These are phyloP conservation scores for Coleophora deauratella DNA, from an alignment of 2,888 invertebrate genomes.

Conservation along the genomic window DNA sequence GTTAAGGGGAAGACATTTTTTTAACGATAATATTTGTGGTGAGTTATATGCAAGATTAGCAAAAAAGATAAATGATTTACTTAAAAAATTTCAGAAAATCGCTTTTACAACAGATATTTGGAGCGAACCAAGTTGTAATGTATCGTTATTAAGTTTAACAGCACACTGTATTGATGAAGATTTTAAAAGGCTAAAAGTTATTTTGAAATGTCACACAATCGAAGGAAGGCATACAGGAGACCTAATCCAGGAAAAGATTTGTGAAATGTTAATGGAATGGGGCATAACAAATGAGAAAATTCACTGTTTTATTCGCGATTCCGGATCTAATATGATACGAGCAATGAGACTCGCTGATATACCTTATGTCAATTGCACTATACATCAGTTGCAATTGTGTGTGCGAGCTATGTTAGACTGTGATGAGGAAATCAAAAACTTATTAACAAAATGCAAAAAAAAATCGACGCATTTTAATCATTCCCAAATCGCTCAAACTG, in stretches of 20 bases:
- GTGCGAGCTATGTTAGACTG: conserved; percentile 1
- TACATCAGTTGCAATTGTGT: conserved; percentile 13
- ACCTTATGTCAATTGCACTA: conserved; percentile 8
- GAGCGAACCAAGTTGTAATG: conserved; percentile 13
- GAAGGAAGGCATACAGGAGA: conserved; percentile 11
- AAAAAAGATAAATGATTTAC: conserved; percentile 14
- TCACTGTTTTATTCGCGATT: conserved; percentile 7
- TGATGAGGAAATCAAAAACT: background rate
- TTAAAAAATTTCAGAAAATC: conserved; percentile 18
- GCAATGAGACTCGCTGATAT: conserved; percentile 5
- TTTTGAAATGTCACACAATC: conserved; percentile 6
- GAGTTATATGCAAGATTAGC: conserved; percentile 16
- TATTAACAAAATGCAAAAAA: conserved; percentile 6
- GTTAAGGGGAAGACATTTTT: conserved; percentile 18
- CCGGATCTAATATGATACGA: conserved; percentile 11
- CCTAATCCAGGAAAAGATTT: conserved; percentile 8
- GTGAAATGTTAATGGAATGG: conserved; percentile 6
- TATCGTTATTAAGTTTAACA: conserved; percentile 11
- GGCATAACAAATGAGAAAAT: conserved; percentile 5
- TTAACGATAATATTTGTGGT: conserved; percentile 16
- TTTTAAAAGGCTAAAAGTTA: conserved; percentile 7
- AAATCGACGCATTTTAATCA: conserved; percentile 8
- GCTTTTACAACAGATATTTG: conserved; percentile 16
- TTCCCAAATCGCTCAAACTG: conserved; percentile 7
- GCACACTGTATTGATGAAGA: conserved; percentile 10